Evolutionary conservation across 2,797 vertebrate genomes (phyloP).

Genomic region (Betta splendens): DNA sequence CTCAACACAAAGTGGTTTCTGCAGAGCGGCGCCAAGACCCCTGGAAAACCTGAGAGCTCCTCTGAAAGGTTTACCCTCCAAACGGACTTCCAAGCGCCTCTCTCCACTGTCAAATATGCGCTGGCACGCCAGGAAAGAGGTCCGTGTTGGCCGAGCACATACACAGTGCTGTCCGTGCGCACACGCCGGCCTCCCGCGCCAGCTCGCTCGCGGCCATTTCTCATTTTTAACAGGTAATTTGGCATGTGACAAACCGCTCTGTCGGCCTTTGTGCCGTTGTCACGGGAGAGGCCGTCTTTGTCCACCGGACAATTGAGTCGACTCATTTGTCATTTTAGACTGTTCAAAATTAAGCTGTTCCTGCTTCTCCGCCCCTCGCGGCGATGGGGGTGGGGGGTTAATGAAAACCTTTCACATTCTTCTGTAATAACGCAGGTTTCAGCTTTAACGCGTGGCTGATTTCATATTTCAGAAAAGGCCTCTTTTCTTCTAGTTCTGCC

Average conservation of each 20-base stretch:
- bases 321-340: slow-evolving; percentile 76
- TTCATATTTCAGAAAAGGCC: slow-evolving; percentile 2
- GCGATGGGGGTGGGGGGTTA: slow-evolving; percentile 55
- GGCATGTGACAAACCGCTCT: slow-evolving; percentile 69
- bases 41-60: slow-evolving; percentile 57
- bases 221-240: slow-evolving; percentile 69
- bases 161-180: slow-evolving; percentile 19
- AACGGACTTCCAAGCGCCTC: slow-evolving; percentile 42
- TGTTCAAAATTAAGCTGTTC: slow-evolving; percentile 63
- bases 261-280: slow-evolving; percentile 63
- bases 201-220: slow-evolving; percentile 35
- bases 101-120: slow-evolving; percentile 43
- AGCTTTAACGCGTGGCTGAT: too few species aligned
- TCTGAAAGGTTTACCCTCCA: slow-evolving; percentile 49
- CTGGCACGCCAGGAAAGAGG: slow-evolving; percentile 50
- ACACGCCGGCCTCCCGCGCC: slow-evolving; percentile 4
- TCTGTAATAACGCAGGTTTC: not conserved
- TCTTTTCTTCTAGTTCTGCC: not conserved
- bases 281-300: slow-evolving; percentile 70
- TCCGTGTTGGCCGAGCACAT: slow-evolving; percentile 15
- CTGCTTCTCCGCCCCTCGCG: slow-evolving; percentile 62
- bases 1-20: slow-evolving; percentile 53
- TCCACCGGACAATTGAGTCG: slow-evolving; percentile 67
- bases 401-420: slow-evolving; percentile 2
- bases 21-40: slow-evolving; percentile 45